Percentiles rank a stretch among this genome's conserved stretches.
phyloP scores from a whole-genome alignment of 1,140 invertebrate species.

The Ceratina australensis region DNA sequence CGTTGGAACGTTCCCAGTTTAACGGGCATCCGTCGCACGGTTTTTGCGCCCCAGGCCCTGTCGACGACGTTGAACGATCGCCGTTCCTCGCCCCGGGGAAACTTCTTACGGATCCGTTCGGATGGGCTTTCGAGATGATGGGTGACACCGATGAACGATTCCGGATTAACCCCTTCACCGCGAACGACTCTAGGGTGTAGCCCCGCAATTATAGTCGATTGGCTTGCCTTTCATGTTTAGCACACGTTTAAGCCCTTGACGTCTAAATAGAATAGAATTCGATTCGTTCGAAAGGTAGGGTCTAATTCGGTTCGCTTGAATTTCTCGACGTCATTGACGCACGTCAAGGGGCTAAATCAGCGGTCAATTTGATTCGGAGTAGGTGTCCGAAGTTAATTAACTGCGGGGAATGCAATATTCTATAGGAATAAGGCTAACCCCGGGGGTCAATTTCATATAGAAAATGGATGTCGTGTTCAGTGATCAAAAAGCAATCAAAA shows the following conservation, averaged over 20 bases:
- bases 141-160: background rate
- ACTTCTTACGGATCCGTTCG: conserved; percentile 15
- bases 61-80: conserved; percentile 49
- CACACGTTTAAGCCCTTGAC: background rate
- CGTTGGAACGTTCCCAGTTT: conserved; percentile 7
- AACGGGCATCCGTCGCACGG: conserved; percentile 15
- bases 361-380: too few species aligned
- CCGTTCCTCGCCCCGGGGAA: conserved; percentile 5
- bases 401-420: background rate
- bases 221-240: too few species aligned
- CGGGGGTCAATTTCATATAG: background rate
- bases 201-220: background rate
- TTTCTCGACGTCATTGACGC: too few species aligned
- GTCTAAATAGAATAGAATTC: background rate
- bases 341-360: too few species aligned
- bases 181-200: too few species aligned
- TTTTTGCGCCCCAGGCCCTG: conserved; percentile 40
- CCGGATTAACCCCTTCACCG: background rate
- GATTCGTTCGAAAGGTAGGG: too few species aligned
- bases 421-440: background rate
- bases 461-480: background rate
- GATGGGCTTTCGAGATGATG: background rate
- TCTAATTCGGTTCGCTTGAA: too few species aligned
- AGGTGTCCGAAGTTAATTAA: background rate
- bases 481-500: conserved; percentile 28